Conservation (phyloP, 2,888 invertebrate genomes). For the Glaucopsyche alexis region DNA sequence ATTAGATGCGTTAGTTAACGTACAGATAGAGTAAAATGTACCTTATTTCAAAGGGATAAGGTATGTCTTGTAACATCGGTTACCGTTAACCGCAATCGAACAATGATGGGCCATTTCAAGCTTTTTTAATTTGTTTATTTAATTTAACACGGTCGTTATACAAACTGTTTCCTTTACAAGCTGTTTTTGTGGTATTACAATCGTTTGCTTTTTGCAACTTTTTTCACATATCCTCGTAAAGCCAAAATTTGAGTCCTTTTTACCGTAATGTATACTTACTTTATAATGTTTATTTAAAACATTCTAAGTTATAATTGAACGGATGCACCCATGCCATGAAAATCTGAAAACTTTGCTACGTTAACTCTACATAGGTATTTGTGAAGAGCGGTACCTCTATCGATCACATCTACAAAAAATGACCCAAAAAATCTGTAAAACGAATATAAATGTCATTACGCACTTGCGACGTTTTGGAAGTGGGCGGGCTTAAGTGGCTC, state of each 20-base stretch:
- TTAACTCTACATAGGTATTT: no score
- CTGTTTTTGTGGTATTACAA: slow-evolving; percentile 69
- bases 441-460: slow-evolving; percentile 12
- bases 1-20: slow-evolving; percentile 31
- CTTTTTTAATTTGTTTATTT: slow-evolving; percentile 78
- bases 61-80: background rate
- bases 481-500: slow-evolving; percentile 71
- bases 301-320: no score
- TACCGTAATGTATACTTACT: background rate
- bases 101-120: slow-evolving; percentile 57
- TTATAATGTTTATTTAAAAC: background rate
- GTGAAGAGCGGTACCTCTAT: no score
- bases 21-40: background rate
- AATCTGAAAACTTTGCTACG: no score
- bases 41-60: background rate
- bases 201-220: slow-evolving; percentile 51
- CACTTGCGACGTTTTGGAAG: slow-evolving; percentile 63
- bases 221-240: background rate
- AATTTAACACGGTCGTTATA: slow-evolving; percentile 77
- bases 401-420: background rate
- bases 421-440: background rate
- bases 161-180: slow-evolving; percentile 72
- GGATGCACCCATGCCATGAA: no score
- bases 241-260: background rate
- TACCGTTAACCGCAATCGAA: slow-evolving; percentile 35